Base-by-base conservation (phyloP, 2,888 invertebrate genomes). In the Ochropleura plecta region DNA sequence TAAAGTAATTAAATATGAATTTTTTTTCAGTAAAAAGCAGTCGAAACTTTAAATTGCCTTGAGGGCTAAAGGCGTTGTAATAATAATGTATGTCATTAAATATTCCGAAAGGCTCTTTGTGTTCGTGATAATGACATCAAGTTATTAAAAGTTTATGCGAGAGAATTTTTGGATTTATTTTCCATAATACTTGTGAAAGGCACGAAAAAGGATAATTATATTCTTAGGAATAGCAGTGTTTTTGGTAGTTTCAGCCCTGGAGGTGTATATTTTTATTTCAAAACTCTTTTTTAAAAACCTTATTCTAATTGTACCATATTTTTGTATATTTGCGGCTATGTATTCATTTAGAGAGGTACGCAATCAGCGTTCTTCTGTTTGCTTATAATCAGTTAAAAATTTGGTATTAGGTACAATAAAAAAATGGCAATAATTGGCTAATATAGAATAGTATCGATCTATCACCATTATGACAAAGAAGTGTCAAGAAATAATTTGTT, bases 1-100 rank as follows among this genome's bases (percentile, higher is more conserved):
- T 30, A 30, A 42, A 42, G 42, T n/a, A 18, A 62, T 62, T n/a
- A 10, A 49, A 60, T 4, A 48, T 12, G 7, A 30, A 16, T 16
- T 46, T n/a, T n/a, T n/a, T n/a, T n/a, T 46, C 30, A 46, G 8
- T 12, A 53, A 49, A 53, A 42, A 40, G 1, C 16, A 18, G 53
- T 10, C 18, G 18, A 30, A 60, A 44, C 42, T 74, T 62, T 60
- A 53, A 72, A 65, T 64, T 48, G 30, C 69, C 40, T 68, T 40
- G 44, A 18, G 55, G n/a, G 46, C 70, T 66, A 44, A 65, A 66
- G 59, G 77, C 55, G 30, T 30, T 42, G 30, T 42, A n/a, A 57
- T 82, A 62, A 68, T 46, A 81, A 59, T 59, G 46, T 49, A 20
- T 78, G n/a, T 48, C 60, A 78, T 82, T 74, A 81, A 83, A 71